Evolutionary conservation across 2,888 invertebrate species (phyloP).

Genomic region (Epistrophe eligans): DNA sequence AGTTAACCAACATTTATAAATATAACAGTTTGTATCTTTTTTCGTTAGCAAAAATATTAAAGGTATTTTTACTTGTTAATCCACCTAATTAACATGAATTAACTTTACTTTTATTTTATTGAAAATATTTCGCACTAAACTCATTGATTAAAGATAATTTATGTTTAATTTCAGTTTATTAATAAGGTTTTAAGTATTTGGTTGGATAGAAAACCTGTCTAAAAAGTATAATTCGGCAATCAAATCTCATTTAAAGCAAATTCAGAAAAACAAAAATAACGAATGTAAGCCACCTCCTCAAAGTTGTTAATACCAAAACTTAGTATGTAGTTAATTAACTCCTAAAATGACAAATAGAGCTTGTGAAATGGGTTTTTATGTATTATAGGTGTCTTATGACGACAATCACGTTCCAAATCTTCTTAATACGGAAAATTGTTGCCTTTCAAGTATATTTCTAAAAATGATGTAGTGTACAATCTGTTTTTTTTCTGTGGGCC

Average conservation of each 20-base stretch:
- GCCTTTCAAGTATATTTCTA: constrained; percentile 53
- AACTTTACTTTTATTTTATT: no score
- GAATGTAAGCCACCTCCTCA: background rate
- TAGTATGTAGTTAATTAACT: constrained; percentile 46
- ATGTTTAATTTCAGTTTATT: no score
- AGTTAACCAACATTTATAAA: no score
- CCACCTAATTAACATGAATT: no score
- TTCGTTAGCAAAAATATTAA: no score
- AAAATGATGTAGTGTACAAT: constrained; percentile 29
- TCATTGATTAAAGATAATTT: no score
- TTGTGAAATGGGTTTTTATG: constrained; percentile 41
- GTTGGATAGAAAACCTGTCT: no score
- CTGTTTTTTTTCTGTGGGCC: background rate
- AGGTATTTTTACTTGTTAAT: no score
- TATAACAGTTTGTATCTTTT: no score
- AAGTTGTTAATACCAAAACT: constrained; percentile 23
- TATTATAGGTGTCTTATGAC: background rate
- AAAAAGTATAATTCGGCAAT: no score
- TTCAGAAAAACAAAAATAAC: background rate
- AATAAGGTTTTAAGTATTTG: no score
- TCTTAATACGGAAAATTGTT: constrained; percentile 33
- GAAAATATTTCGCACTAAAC: no score
- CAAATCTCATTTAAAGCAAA: background rate
- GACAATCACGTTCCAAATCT: constrained; percentile 39
- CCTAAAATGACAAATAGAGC: constrained; percentile 57